phyloP scores from a whole-genome alignment of 1,140 invertebrate species.

The Drosophila littoralis region DNA sequence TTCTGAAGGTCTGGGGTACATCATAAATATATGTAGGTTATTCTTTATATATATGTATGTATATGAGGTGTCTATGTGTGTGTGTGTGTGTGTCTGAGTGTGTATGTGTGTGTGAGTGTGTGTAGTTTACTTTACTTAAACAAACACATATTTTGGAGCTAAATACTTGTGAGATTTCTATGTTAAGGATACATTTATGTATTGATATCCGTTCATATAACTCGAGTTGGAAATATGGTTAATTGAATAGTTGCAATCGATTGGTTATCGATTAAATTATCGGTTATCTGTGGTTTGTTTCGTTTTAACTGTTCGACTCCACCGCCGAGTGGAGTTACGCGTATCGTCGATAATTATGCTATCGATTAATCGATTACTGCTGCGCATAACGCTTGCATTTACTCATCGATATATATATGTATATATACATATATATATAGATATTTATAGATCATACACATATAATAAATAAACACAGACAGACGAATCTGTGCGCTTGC shows the following conservation, averaged over 20 bases:
- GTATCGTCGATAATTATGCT: neutral
- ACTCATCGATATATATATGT: constrained; percentile 1
- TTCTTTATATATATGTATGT: constrained; percentile 25
- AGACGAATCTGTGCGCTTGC: neutral
- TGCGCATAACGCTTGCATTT: neutral
- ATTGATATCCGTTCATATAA: constrained; percentile 27
- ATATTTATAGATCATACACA: constrained; percentile 9
- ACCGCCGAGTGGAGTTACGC: too few relatives aligned
- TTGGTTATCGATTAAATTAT: constrained; percentile 22
- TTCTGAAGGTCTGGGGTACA: constrained; percentile 6
- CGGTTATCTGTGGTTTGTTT: constrained; percentile 4
- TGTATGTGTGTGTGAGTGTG: constrained; percentile 18
- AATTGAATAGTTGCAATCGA: constrained; percentile 21
- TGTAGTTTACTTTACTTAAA: constrained; percentile 37
- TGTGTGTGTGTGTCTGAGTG: constrained; percentile 11
- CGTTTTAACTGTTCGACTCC: neutral
- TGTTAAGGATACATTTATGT: constrained; percentile 17
- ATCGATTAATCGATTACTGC: constrained; percentile 9
- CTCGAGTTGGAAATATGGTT: constrained; percentile 41
- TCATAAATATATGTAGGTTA: neutral
- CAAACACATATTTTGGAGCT: constrained; percentile 44
- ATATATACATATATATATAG: neutral
- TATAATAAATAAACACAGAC: constrained; percentile 1
- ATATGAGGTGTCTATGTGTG: constrained; percentile 3
- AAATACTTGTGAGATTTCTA: constrained; percentile 38